These are phyloP conservation scores for Catharus fuscescens DNA, from an alignment of 2,113 vertebrate genomes.

Conservation along the genomic window DNA sequence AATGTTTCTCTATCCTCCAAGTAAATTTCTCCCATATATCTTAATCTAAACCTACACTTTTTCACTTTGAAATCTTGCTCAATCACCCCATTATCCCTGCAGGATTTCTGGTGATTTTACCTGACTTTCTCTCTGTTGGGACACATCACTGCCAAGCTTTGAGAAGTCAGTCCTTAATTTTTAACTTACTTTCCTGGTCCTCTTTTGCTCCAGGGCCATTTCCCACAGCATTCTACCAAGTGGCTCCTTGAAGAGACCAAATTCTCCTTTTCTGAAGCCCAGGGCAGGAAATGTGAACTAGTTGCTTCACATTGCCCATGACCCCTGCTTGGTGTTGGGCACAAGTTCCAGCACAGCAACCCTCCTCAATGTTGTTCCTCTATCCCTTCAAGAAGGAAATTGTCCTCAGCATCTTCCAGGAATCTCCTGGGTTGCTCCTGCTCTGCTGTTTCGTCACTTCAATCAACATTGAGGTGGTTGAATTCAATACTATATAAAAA, in stretches of 20 bases:
- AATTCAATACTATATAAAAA: background rate
- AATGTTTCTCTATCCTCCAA: background rate
- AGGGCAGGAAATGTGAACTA: background rate
- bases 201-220: background rate
- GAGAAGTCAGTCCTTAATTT: background rate
- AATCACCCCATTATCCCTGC: background rate
- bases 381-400: background rate
- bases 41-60: background rate
- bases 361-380: background rate
- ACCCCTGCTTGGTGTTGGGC: background rate
- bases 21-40: background rate
- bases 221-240: background rate
- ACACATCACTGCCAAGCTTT: background rate
- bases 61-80: background rate
- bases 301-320: background rate
- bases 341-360: background rate
- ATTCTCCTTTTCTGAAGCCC: background rate
- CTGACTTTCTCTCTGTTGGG: background rate
- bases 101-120: background rate
- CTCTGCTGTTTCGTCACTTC: background rate
- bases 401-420: background rate
- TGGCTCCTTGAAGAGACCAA: background rate
- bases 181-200: background rate
- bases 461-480: accelerated
- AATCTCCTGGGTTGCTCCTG: background rate